Conservation (phyloP, 1,140 invertebrate genomes). For the Trypoxylus dichotomus region DNA sequence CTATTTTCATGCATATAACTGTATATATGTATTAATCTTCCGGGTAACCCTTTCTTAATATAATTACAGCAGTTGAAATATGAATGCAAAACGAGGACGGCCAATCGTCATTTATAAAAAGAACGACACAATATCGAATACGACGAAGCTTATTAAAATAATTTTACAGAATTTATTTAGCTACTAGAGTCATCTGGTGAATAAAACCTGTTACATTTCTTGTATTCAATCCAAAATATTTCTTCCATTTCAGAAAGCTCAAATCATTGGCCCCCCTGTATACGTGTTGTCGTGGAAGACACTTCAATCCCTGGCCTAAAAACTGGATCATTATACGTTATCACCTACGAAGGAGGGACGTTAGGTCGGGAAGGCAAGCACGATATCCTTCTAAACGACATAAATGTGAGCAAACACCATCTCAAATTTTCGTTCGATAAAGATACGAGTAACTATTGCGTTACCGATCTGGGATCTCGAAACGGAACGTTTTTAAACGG, state of each 20-base stretch:
- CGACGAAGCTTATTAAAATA: too few species aligned
- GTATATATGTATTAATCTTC: too few species aligned
- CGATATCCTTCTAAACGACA: constrained; percentile 74
- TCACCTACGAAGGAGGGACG: constrained; percentile 83
- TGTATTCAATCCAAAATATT: too few species aligned
- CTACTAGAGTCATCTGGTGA: too few species aligned
- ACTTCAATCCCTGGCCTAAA: constrained; percentile 69
- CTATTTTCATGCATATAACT: too few species aligned
- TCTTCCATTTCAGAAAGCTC: constrained; percentile 63
- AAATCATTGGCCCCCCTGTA: constrained; percentile 79
- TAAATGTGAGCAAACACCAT: constrained; percentile 77
- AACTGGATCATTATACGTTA: constrained; percentile 77
- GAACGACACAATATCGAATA: too few species aligned
- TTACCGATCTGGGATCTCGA: constrained; percentile 81
- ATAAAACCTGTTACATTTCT: too few species aligned
- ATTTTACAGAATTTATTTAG: too few species aligned
- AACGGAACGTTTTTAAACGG: constrained; percentile 88
- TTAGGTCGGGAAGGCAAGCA: constrained; percentile 82
- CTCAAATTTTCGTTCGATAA: constrained; percentile 71
- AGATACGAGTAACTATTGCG: constrained; percentile 63
- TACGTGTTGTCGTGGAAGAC: constrained; percentile 82
- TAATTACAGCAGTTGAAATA: too few species aligned
- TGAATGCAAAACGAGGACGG: too few species aligned
- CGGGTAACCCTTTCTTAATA: too few species aligned
- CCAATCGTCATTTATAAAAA: too few species aligned